phyloP scores from a whole-genome alignment of 2,113 vertebrate species.

The Atherinomorus stipes region DNA sequence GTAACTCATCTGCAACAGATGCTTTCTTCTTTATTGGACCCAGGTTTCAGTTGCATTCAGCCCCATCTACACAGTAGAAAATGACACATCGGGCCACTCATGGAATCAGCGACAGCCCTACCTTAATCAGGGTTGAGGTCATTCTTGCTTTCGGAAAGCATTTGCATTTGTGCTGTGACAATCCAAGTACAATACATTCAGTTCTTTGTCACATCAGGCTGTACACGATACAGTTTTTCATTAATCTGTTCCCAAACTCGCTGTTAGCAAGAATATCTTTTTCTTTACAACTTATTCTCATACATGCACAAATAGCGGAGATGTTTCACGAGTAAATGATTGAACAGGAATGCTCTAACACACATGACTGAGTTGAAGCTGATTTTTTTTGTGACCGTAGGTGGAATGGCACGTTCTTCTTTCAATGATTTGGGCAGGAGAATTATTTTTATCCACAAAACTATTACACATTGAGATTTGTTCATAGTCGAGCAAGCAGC shows the following conservation, averaged over 20 bases:
- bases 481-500: constrained; percentile 44
- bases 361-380: constrained; percentile 29
- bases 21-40: constrained; percentile 6
- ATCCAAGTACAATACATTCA: constrained; percentile 77
- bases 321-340: constrained; percentile 3
- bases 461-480: constrained; percentile 42
- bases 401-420: constrained; percentile 56
- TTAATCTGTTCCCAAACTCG: constrained; percentile 15
- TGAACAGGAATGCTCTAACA: constrained; percentile 20
- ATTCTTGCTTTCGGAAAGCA: constrained; percentile 42
- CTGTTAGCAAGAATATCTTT: constrained; percentile 1
- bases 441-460: constrained; percentile 52
- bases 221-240: constrained; percentile 33
- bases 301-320: constrained; percentile 52
- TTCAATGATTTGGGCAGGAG: constrained; percentile 27
- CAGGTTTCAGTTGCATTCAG: constrained; percentile 18
- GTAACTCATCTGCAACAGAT: background rate
- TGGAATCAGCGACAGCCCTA: constrained; percentile 31
- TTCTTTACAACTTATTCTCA: constrained; percentile 10
- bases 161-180: constrained; percentile 62
- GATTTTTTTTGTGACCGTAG: constrained; percentile 38
- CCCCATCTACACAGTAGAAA: constrained; percentile 75
- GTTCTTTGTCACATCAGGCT: constrained; percentile 50
- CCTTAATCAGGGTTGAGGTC: constrained; percentile 28
- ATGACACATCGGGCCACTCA: constrained; percentile 29